Conservation (phyloP, 2,888 invertebrate species). For the Bellardia pandia region DNA sequence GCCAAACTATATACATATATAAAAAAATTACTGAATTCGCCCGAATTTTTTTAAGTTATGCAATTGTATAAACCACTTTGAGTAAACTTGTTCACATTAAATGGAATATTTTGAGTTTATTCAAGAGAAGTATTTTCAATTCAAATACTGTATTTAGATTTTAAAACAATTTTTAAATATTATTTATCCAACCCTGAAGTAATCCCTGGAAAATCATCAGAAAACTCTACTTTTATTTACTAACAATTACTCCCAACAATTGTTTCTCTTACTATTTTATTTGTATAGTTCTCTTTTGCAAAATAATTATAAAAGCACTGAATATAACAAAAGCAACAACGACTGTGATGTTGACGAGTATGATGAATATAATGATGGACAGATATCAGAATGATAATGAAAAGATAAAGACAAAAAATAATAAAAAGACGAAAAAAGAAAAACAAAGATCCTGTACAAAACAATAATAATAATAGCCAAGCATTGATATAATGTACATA, state of each 20-base stretch:
- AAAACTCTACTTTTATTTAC: not conserved
- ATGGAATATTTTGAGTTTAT: too few species aligned
- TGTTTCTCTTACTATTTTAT: not conserved
- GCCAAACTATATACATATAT: too few species aligned
- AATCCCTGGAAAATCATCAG: not conserved
- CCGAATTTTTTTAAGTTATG: too few species aligned
- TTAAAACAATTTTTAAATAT: too few species aligned
- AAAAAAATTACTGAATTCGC: too few species aligned
- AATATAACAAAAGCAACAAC: slow-evolving; percentile 11
- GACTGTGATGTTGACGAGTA: slow-evolving; percentile 5
- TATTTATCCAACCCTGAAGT: too few species aligned
- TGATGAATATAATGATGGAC: slow-evolving; percentile 16
- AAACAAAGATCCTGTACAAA: not conserved
- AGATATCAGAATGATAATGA: slow-evolving; percentile 42
- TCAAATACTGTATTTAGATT: too few species aligned
- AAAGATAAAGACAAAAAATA: not conserved
- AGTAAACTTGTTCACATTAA: too few species aligned
- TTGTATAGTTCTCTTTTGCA: not conserved
- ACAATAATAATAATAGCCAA: not conserved
- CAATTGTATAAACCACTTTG: too few species aligned
- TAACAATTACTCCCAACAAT: not conserved
- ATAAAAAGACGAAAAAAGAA: slow-evolving; percentile 5
- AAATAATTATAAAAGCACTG: slow-evolving; percentile 44
- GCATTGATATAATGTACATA: not conserved
- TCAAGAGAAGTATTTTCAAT: too few species aligned